Base-by-base conservation (phyloP, 2,888 invertebrate species). In the Mesoligia furuncula region DNA sequence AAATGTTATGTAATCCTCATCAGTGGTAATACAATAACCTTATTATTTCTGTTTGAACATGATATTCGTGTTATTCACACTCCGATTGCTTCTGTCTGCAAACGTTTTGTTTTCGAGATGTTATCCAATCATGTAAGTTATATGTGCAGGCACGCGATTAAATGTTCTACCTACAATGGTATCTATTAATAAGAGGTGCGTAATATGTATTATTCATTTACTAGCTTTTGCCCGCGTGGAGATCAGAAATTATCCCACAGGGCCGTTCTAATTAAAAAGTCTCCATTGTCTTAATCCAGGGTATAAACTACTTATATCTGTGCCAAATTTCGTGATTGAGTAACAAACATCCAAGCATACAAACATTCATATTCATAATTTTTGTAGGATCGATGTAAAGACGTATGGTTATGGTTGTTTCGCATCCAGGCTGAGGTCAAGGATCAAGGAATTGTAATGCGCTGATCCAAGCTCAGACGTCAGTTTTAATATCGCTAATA, bases 41-140 rank as follows among this genome's bases (percentile, higher is more conserved):
- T 59, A 76, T 83, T 83, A 83, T 79, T 59, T 65, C 39, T 20
- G 75, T 31, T 71, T 59, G 54, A 83, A 73, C 73, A 83, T 73
- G 51, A 76, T 73, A 71, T 70, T 67, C 73, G 45, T 42, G 51
- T 76, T 76, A 79, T 83, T 79, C 73, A 83, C 73, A 73, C 75
- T 70, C 64, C 69, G 59, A 75, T 75, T 45, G 51, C 57, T 69
- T 72, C 42, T 68, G 67, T 75, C 61, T 66, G 27, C 42, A 61
- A 54, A 68, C 42, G 71, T 68, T 78, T 15, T 77, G 67, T 70
- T 73, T 64, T 59, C 48, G 54, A 70, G 51, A 81, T 73, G 51
- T 77, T 77, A 73, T 81, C 31, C 64, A 77, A 73, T 54, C 9
- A 68, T 76, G 27, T 72, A 54, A 54, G 67, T 45, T 81, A 20